These are phyloP conservation scores for Hoplostethus atlanticus DNA, from an alignment of 2,797 vertebrate genomes.

Conservation along the genomic window DNA sequence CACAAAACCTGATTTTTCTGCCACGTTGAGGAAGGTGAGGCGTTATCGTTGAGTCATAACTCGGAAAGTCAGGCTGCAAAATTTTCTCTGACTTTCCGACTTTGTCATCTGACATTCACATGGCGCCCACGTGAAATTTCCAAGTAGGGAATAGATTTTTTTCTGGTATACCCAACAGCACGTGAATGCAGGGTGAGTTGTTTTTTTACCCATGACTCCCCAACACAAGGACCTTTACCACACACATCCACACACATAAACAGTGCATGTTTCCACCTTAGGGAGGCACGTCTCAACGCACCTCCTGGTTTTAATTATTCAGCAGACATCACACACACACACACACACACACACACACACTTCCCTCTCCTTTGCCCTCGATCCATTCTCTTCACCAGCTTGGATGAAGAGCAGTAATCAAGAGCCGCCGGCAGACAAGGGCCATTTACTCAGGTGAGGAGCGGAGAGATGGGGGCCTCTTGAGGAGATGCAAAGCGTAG, in stretches of 20 bases:
- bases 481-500: constrained; percentile 52
- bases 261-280: neutral
- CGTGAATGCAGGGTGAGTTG: too few species aligned
- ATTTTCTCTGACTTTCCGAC: too few species aligned
- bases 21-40: too few species aligned
- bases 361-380: constrained; percentile 34
- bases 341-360: constrained; percentile 20
- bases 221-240: neutral
- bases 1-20: too few species aligned
- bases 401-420: constrained; percentile 67
- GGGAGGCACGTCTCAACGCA: constrained; percentile 10
- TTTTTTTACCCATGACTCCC: neutral
- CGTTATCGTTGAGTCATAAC: too few species aligned
- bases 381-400: constrained; percentile 36
- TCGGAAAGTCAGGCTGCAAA: too few species aligned
- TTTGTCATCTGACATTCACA: too few species aligned
- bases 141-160: too few species aligned
- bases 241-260: neutral
- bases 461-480: constrained; percentile 52
- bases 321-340: constrained; percentile 18
- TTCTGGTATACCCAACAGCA: too few species aligned
- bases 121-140: too few species aligned
- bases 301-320: constrained; percentile 55
- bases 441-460: constrained; percentile 69
- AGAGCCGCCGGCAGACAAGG: constrained; percentile 62